Percentiles rank a stretch among this genome's conserved stretches.
phyloP scores from a whole-genome alignment of 2,888 invertebrate genomes.

The Laothoe populi region DNA sequence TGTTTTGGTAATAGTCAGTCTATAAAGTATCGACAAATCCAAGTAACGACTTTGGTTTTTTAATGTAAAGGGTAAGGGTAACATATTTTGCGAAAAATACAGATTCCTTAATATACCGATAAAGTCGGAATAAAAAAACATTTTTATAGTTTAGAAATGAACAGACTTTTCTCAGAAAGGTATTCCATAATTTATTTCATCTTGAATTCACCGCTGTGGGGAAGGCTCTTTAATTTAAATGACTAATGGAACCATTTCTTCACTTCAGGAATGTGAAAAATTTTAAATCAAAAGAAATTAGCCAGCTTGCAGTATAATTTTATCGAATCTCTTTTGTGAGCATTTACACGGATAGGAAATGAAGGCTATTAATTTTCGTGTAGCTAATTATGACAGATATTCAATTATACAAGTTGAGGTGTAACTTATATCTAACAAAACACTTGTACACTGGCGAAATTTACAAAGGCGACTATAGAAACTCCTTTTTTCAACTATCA shows the following conservation, averaged over 20 bases:
- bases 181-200: constrained; percentile 69
- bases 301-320: constrained; percentile 24
- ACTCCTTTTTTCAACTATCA: no score
- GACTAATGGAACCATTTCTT: constrained; percentile 45
- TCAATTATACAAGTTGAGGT: constrained; percentile 3
- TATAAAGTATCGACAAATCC: no score
- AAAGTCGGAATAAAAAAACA: constrained; percentile 68
- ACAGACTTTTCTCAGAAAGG: constrained; percentile 61
- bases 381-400: constrained; percentile 8
- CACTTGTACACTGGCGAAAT: no score
- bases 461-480: no score
- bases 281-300: constrained; percentile 36
- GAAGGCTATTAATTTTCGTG: constrained; percentile 5
- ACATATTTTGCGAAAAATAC: not conserved
- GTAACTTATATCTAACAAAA: not conserved
- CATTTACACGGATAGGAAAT: constrained; percentile 7
- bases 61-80: not conserved
- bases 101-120: constrained; percentile 48
- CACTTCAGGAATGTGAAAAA: constrained; percentile 31
- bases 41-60: no score
- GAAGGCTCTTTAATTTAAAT: constrained; percentile 48
- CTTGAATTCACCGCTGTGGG: constrained; percentile 53
- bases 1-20: no score
- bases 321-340: constrained; percentile 9
- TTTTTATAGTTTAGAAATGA: constrained; percentile 65